Conservation (phyloP, 2,113 vertebrate genomes). For the Rutilus rutilus region DNA sequence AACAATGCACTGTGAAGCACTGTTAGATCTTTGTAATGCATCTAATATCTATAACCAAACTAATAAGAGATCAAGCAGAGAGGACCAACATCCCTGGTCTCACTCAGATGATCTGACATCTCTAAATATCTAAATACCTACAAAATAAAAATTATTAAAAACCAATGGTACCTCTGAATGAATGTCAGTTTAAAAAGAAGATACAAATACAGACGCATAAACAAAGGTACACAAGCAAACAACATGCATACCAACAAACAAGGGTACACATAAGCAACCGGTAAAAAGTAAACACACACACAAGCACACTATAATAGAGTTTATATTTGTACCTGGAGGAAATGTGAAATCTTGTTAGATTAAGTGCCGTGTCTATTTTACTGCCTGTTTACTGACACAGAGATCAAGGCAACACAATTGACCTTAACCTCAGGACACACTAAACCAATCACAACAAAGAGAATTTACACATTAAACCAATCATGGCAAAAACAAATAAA, state of each 20-base stretch:
- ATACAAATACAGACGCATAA: not conserved
- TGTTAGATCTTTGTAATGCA: not conserved
- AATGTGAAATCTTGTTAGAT: constrained; percentile 66
- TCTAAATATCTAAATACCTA: not conserved
- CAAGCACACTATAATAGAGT: constrained; percentile 36
- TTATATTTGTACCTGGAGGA: constrained; percentile 51
- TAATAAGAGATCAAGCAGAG: not conserved
- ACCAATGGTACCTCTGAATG: not conserved
- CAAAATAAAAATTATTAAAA: not conserved
- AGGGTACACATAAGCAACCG: not conserved
- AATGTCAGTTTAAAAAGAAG: not conserved
- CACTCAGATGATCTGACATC: not conserved
- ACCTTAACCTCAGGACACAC: constrained; percentile 51
- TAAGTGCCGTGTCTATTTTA: constrained; percentile 66
- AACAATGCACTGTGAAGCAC: not conserved
- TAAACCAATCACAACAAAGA: constrained; percentile 53
- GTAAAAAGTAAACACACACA: constrained; percentile 9
- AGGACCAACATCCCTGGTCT: not conserved
- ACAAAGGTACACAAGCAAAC: not conserved
- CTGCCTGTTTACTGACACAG: constrained; percentile 59
- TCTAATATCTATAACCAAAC: not conserved
- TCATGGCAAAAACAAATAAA: constrained; percentile 18
- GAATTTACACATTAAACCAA: constrained; percentile 39
- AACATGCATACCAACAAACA: not conserved
- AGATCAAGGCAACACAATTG: constrained; percentile 59